Evolutionary conservation across 2,797 vertebrate genomes (phyloP), one percentile per base, ranked within the genome.

Genomic region (Nothura maculosa): DNA sequence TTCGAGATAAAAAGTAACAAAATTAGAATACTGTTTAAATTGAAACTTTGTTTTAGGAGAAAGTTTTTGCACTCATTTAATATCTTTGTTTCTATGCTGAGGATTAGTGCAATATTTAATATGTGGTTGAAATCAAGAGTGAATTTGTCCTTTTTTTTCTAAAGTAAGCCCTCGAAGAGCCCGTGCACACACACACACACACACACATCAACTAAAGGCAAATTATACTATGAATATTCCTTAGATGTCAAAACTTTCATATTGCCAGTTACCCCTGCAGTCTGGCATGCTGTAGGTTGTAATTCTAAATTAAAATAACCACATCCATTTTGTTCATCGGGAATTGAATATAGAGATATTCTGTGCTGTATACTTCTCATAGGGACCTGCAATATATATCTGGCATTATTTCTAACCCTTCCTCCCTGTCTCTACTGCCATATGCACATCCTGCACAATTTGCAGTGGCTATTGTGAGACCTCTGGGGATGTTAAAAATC

Each of bases 391-490:
- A 32, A 75, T 52, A 42, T 38, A 70, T 70, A 73, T 88, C 32
- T 92, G 91, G 88, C 95, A 81, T 88, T 95, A 67, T 91, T 84
- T 75, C 85, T 60, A 57, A 81, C 89, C 85, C 57, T 95, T 94
- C 92, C 70, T 93, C 72, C 89, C 66, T 52, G 69, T 94, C 47
- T 70, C 50, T 87, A 9, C 93, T 92, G 88, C 79, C 94, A 93
- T 95, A 91, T 62, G 95, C 92, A 60, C 16, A 63, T 94, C 94
- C 88, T 83, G 72, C 89, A 66, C 20, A 57, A 85, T 72, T 92
- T 77, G 20, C 34, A 42, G 77, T 32, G 54, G 16, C 67, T 69
- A 87, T 85, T 85, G 93, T n/a, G 89, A 92, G 55, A 93, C 75
- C 36, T 61, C 19, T 79, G 73, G 63, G 47, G 67, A 1, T 38